Evolutionary conservation across 2,113 vertebrate genomes (phyloP).

Genomic region (Strix uralensis): DNA sequence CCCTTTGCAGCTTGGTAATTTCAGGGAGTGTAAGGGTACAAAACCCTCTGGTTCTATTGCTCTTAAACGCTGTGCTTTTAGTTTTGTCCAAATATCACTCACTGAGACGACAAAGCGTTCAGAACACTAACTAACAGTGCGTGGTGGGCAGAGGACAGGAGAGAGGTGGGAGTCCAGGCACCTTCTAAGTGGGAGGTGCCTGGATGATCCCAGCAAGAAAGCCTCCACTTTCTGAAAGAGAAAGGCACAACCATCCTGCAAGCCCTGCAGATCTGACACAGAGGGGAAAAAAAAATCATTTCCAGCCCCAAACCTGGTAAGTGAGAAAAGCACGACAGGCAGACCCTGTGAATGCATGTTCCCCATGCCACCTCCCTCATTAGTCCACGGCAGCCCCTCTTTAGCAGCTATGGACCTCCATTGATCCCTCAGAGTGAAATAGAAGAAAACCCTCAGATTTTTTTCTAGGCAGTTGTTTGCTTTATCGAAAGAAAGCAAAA

Average conservation of each 20-base stretch:
- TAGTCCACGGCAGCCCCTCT: not conserved
- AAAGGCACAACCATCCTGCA: not conserved
- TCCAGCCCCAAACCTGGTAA: not conserved
- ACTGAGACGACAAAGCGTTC: not conserved
- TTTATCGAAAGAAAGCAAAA: not conserved
- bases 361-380: not conserved
- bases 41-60: not conserved
- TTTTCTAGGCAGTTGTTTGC: not conserved
- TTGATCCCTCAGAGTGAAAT: not conserved
- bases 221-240: not conserved
- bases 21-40: not conserved
- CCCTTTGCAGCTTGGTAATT: not conserved
- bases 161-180: not conserved
- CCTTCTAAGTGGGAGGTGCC: not conserved
- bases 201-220: not conserved
- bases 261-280: not conserved
- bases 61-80: not conserved
- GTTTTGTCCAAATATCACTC: not conserved
- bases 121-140: fast-evolving
- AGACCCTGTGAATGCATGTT: not conserved
- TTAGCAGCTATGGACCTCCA: not conserved
- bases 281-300: not conserved
- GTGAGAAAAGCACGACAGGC: not conserved
- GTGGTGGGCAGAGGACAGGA: not conserved
- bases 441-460: not conserved